Conservation (phyloP, 2,797 vertebrate species). For the Chelon auratus region DNA sequence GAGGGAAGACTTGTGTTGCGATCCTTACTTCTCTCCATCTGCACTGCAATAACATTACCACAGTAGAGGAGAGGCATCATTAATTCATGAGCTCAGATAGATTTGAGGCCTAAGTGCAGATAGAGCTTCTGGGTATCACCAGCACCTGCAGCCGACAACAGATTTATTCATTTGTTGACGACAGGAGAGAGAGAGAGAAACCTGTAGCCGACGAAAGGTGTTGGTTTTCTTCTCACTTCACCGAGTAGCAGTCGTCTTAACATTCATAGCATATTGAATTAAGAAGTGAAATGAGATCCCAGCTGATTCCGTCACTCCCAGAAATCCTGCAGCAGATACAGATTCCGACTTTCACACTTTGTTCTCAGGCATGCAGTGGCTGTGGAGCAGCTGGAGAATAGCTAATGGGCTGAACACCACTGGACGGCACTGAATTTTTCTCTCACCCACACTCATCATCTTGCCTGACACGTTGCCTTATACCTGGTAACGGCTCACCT, state of each 20-base stretch:
- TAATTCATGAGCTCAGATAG: slow-evolving; percentile 69
- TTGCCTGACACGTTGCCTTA: slow-evolving; percentile 33
- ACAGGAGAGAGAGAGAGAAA: neutral
- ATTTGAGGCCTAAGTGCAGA: slow-evolving; percentile 23
- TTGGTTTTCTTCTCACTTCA: slow-evolving; percentile 6
- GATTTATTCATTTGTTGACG: slow-evolving; percentile 8
- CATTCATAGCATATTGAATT: slow-evolving; percentile 16
- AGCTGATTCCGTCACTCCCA: neutral
- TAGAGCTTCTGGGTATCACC: slow-evolving; percentile 39
- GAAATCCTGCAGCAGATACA: slow-evolving; percentile 19
- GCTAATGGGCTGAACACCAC: slow-evolving; percentile 54
- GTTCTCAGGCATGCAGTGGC: slow-evolving; percentile 11
- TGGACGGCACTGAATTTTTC: slow-evolving; percentile 27
- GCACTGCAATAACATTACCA: slow-evolving; percentile 54
- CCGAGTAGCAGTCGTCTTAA: neutral
- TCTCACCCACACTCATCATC: slow-evolving; percentile 37
- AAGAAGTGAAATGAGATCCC: slow-evolving; percentile 17
- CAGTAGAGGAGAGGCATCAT: slow-evolving; percentile 49
- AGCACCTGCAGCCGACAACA: slow-evolving; percentile 10
- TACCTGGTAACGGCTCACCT: slow-evolving; percentile 43
- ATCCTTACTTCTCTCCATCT: slow-evolving; percentile 17
- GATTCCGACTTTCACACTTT: slow-evolving; percentile 10
- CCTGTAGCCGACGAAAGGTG: neutral
- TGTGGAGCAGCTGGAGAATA: slow-evolving; percentile 34
- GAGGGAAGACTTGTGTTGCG: neutral